phyloP scores from a whole-genome alignment of 35 echinoderm and acorn worm species.

The Ptychodera flava region DNA sequence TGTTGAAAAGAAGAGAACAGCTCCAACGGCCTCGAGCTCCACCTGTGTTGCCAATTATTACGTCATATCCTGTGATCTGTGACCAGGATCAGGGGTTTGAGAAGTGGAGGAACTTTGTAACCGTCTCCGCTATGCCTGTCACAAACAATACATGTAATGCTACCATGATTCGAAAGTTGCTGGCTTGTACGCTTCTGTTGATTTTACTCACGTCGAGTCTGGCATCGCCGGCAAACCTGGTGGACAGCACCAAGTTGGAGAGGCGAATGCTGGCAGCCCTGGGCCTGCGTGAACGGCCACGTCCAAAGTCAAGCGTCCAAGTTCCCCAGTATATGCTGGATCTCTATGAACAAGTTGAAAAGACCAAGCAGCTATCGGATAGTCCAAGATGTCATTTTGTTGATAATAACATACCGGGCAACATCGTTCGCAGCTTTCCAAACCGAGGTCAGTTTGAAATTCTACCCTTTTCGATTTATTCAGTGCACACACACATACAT shows the following conservation, averaged over 20 bases:
- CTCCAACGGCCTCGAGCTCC: background rate
- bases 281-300: slow-evolving; percentile 61
- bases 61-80: background rate
- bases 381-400: slow-evolving; percentile 42
- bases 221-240: background rate
- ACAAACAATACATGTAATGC: background rate
- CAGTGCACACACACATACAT: background rate
- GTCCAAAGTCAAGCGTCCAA: slow-evolving; percentile 68
- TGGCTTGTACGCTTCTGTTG: background rate
- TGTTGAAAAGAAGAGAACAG: background rate
- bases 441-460: slow-evolving; percentile 78
- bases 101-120: background rate
- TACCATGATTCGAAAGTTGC: background rate
- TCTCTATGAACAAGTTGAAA: slow-evolving; percentile 57
- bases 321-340: slow-evolving; percentile 96
- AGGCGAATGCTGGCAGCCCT: slow-evolving; percentile 67
- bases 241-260: slow-evolving; percentile 31
- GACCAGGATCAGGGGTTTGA: background rate
- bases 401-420: slow-evolving; percentile 58
- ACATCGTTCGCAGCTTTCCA: slow-evolving; percentile 78
- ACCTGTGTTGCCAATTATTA: slow-evolving; percentile 1
- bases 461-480: background rate
- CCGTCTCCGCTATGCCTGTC: background rate
- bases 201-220: background rate
- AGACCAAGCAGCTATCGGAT: slow-evolving; percentile 12